These are phyloP conservation scores for Phyllotreta cruciferae DNA, from an alignment of 2,888 invertebrate genomes.

Conservation along the genomic window DNA sequence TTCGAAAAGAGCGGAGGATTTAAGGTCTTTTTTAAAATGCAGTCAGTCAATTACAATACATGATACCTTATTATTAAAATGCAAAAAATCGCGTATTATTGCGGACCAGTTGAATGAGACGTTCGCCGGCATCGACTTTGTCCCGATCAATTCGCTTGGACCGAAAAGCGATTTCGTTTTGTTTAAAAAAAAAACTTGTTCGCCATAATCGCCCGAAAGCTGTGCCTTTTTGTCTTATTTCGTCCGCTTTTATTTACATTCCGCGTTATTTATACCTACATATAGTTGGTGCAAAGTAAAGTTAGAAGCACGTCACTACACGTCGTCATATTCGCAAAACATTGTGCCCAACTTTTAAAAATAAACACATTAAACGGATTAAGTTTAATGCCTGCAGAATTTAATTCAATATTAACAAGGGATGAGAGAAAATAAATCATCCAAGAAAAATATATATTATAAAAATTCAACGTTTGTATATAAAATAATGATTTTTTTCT, in stretches of 20 bases:
- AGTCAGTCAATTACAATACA: conserved; percentile 50
- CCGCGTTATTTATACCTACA: conserved; percentile 28
- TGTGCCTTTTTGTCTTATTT: conserved; percentile 43
- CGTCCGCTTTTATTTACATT: too few relatives aligned
- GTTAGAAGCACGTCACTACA: too few relatives aligned
- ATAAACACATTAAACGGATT: too few relatives aligned
- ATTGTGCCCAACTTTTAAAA: too few relatives aligned
- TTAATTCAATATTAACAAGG: too few relatives aligned
- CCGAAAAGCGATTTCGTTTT: conserved; percentile 43
- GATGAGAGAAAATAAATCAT: too few relatives aligned
- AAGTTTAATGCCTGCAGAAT: too few relatives aligned
- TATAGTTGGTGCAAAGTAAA: too few relatives aligned
- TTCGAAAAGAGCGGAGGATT: conserved; percentile 38
- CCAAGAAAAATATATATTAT: too few relatives aligned
- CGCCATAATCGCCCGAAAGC: conserved; percentile 41
- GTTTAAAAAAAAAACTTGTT: conserved; percentile 44
- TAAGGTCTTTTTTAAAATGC: conserved; percentile 47
- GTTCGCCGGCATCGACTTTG: conserved; percentile 8
- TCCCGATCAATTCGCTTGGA: conserved; percentile 28
- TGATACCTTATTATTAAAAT: conserved; percentile 51
- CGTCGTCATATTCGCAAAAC: too few relatives aligned
- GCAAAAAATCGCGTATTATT: conserved; percentile 48
- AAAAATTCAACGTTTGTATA: too few relatives aligned
- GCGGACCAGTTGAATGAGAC: conserved; percentile 41
- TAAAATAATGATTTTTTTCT: too few relatives aligned